Evolutionary conservation across 2,888 invertebrate genomes (phyloP), one percentile per base, ranked within the genome.

Genomic region (Agriotes lineatus): DNA sequence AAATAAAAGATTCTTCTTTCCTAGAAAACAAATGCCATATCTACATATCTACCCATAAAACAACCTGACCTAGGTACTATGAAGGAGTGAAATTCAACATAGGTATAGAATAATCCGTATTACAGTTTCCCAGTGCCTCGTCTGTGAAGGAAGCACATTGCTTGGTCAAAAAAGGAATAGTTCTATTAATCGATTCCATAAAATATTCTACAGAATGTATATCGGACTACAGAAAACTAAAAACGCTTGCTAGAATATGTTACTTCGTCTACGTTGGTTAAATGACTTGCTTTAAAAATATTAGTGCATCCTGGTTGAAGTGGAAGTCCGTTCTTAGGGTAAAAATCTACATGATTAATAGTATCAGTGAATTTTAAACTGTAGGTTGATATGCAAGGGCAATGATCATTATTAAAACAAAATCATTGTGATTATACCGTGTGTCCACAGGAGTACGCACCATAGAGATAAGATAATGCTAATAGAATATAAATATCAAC

Each of bases 321-420:
- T 10, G 52, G 37, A 12, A 66, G 57, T 10, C 79, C 82, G 20
- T 77, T 75, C 59, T 82, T 82, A 48, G 85, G 85, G 74, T 85
- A 85, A 71, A 85, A 85, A 74, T 83, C 86, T 0, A 85, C 85
- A 67, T 86, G 86, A 86, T 80, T 1, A 85, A 83, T 35, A 84
- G 82, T 69, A 82, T 81, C 12, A 85, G 83, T 19, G 86, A 82
- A 2, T 85, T 85, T 16, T 85, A 83, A 2, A 85, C 85, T 70
- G 86, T 86, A 1, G 86, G 84, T 69, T 87, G 87, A 57, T 87
- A 86, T 14, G 87, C 85, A 63, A 87, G 87, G 0, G 87, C 87
- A 69, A 86, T 81, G 79, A 0, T 86, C 87, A 71, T 87, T 87
- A 1, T 79, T 78, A 20, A 82, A 78, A 73, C 86, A 86, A 70